Conservation (phyloP, 1,140 invertebrate species). For the Nephotettix cincticeps region DNA sequence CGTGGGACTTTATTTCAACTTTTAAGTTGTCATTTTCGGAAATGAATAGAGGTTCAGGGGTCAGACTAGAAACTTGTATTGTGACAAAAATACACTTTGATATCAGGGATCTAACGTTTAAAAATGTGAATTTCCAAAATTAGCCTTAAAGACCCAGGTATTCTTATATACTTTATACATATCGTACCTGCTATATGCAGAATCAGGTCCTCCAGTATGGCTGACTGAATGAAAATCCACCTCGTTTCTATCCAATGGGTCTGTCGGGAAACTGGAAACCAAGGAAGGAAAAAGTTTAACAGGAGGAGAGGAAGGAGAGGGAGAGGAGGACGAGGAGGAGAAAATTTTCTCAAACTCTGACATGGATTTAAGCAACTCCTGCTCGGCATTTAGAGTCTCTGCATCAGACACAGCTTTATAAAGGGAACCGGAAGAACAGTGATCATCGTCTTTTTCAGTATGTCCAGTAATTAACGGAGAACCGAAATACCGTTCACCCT, state of each 20-base stretch:
- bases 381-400: constrained; percentile 40
- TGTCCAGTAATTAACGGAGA: background rate
- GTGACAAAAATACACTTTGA: too few relatives aligned
- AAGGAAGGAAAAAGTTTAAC: constrained; percentile 25
- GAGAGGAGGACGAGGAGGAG: constrained; percentile 15
- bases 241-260: constrained; percentile 40
- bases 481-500: constrained; percentile 20
- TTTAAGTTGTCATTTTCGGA: constrained; percentile 34
- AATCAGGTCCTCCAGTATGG: constrained; percentile 54
- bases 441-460: background rate
- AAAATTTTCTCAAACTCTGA: constrained; percentile 42
- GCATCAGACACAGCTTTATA: constrained; percentile 18
- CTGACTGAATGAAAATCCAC: background rate
- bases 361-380: constrained; percentile 40
- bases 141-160: too few relatives aligned
- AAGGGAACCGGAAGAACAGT: background rate
- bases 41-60: constrained; percentile 38
- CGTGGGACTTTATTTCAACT: constrained; percentile 1
- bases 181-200: constrained; percentile 66
- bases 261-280: background rate
- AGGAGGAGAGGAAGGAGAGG: constrained; percentile 22
- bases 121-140: too few relatives aligned
- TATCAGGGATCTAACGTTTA: too few relatives aligned
- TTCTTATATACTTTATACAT: background rate
- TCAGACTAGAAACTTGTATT: constrained; percentile 36